phyloP scores from a whole-genome alignment of 2,888 invertebrate species.

The Macaria liturata region DNA sequence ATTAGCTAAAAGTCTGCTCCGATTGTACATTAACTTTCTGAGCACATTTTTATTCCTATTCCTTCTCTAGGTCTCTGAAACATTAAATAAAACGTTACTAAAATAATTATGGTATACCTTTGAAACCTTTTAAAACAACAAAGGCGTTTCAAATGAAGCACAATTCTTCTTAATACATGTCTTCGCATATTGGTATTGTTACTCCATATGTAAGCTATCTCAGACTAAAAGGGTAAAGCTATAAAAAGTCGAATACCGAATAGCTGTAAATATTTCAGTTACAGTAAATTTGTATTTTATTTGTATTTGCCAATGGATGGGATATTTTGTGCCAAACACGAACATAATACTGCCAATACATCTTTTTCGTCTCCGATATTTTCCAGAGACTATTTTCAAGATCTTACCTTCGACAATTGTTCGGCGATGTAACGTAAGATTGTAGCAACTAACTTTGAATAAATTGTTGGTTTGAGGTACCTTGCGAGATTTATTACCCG shows the following conservation, averaged over 20 bases:
- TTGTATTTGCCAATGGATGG: constrained; percentile 4
- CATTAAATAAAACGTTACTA: too few relatives aligned
- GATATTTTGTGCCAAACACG: constrained; percentile 5
- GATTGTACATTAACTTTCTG: too few relatives aligned
- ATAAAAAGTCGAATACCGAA: constrained; percentile 2
- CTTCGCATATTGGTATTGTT: too few relatives aligned
- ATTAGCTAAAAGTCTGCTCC: too few relatives aligned
- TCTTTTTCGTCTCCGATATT: constrained; percentile 5
- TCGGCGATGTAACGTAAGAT: not conserved
- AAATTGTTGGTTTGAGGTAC: not conserved
- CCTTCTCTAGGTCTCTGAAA: too few relatives aligned
- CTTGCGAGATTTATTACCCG: constrained; percentile 5
- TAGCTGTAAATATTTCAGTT: constrained; percentile 2
- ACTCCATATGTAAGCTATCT: too few relatives aligned
- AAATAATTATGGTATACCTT: too few relatives aligned
- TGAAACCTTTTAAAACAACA: too few relatives aligned
- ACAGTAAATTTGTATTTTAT: constrained; percentile 3
- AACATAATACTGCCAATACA: constrained; percentile 9
- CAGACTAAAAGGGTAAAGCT: not conserved
- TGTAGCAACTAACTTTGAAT: constrained; percentile 11
- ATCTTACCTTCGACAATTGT: constrained; percentile 13
- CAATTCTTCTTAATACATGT: too few relatives aligned
- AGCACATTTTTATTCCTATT: too few relatives aligned
- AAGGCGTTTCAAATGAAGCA: too few relatives aligned
- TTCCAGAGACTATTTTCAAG: constrained; percentile 11